Evolutionary conservation across 2,113 vertebrate species (phyloP).

Genomic region (Chaetorhynchus papuensis): DNA sequence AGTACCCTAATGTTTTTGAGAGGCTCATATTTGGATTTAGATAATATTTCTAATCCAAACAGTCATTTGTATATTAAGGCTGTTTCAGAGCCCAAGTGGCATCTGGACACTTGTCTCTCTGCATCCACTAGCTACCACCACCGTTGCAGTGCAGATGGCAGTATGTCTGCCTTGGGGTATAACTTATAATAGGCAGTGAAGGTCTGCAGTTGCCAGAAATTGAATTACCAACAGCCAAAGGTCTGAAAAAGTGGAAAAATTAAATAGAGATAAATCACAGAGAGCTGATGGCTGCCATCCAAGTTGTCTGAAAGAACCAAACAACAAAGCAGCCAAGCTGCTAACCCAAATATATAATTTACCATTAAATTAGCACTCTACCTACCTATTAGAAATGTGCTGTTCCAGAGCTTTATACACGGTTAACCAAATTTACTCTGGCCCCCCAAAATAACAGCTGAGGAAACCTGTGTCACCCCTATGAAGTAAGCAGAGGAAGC

Average conservation of each 20-base stretch:
- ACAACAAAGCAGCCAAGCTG: slow-evolving; percentile 21
- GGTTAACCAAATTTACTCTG: background rate
- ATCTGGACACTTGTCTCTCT: background rate
- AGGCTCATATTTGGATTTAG: background rate
- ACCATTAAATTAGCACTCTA: background rate
- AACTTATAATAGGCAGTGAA: slow-evolving; percentile 1
- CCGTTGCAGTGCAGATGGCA: background rate
- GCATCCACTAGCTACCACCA: slow-evolving; percentile 33
- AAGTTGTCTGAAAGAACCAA: slow-evolving; percentile 27
- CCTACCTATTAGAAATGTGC: slow-evolving; percentile 8
- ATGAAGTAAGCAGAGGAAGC: background rate
- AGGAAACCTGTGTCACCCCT: background rate
- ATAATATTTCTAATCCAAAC: background rate
- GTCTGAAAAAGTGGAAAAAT: slow-evolving; percentile 46
- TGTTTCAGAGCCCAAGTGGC: background rate
- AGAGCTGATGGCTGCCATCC: slow-evolving; percentile 6
- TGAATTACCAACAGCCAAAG: slow-evolving; percentile 30
- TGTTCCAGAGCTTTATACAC: background rate
- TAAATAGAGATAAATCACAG: slow-evolving; percentile 45
- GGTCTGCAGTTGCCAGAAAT: slow-evolving; percentile 35
- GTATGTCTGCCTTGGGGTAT: slow-evolving; percentile 24
- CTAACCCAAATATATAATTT: slow-evolving; percentile 45
- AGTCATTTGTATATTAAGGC: background rate
- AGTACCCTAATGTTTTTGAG: background rate
- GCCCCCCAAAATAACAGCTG: background rate